Base-by-base conservation (phyloP, 2,888 invertebrate genomes). In the Ecliptopera silaceata region DNA sequence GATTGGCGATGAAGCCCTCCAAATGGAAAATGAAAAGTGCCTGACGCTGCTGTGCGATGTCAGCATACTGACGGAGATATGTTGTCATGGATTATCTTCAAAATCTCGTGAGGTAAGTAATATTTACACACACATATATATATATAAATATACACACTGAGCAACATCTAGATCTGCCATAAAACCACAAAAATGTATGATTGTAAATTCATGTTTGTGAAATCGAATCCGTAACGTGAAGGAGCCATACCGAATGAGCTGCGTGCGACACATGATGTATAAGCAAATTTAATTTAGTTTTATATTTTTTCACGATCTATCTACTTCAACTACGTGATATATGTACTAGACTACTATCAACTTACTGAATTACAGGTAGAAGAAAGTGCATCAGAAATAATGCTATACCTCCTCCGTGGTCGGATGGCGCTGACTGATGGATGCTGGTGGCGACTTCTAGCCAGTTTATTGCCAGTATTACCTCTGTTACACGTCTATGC, bases 391-490 rank as follows among this genome's bases (percentile, higher is more conserved):
- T 92, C 93, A 65, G 93, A 94, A 54, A 93, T 95, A 65, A 76
- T 95, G 72, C 69, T 94, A 18, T 93, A 93, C 66, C 77, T 95
- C 15, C 72, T 95, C 29, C 94, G 95, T 67, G 94, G 94, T 11
- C 93, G 94, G 65, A 72, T 94, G 61, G 85, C 94, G 22, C 88
- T 95, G 31, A 92, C 92, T 15, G 93, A 94, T 56, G 75, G 85
- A 5, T 92, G 93, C 55, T 95, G 95, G 95, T 89, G 92, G 74
- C 87, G 88, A 42, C 80, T 94, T 44, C 74, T 95, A 39, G 93
- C 93, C 61, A 91, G 92, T 12, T 62, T 95, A 53, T 73, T 93
- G 63, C 93, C 94, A 0, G 86, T 93, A 0, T 74, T 95, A 36
- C 94, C 95, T 0, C 77, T 95, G 43, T 72, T 95, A 44, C 92